These are phyloP conservation scores for Nanorana parkeri DNA, from an alignment of 2,113 vertebrate species.

Conservation along the genomic window DNA sequence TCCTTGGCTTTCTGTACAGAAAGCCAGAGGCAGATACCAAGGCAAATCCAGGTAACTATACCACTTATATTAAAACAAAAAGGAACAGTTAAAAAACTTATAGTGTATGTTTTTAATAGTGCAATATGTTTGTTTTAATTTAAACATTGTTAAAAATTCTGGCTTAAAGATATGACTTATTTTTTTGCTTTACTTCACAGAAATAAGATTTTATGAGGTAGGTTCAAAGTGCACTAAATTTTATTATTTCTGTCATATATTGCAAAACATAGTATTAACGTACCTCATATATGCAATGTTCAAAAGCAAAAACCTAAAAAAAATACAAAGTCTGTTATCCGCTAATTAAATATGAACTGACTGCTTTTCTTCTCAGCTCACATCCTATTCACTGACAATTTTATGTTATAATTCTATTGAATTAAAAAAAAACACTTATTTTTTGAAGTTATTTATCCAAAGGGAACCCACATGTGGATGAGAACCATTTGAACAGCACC, in stretches of 20 bases:
- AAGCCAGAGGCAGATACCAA: no score
- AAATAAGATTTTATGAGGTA: neutral
- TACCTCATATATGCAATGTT: slow-evolving; percentile 30
- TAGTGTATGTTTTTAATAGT: no score
- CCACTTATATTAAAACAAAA: no score
- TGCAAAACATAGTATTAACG: slow-evolving; percentile 2
- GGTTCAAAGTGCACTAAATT: neutral
- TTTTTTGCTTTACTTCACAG: neutral
- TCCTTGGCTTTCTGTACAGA: no score
- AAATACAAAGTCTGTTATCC: neutral
- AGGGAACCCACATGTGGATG: slow-evolving; percentile 18
- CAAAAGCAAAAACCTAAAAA: neutral
- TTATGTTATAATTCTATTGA: slow-evolving; percentile 16
- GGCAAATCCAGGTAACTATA: no score
- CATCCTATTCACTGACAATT: slow-evolving; percentile 36
- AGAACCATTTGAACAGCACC: slow-evolving; percentile 24
- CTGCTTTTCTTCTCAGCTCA: neutral
- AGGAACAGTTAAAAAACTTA: no score
- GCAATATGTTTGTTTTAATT: no score
- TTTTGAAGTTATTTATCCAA: slow-evolving; percentile 32
- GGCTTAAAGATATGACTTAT: no score
- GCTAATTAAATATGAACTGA: slow-evolving; percentile 26
- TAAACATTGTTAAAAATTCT: no score
- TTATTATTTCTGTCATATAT: slow-evolving; percentile 8
- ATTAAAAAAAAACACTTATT: neutral